A percentile compares a stretch with the other conserved stretches of the same genome.
Evolutionary conservation across 2,888 invertebrate species (phyloP).

Genomic region (Eupithecia insigniata): DNA sequence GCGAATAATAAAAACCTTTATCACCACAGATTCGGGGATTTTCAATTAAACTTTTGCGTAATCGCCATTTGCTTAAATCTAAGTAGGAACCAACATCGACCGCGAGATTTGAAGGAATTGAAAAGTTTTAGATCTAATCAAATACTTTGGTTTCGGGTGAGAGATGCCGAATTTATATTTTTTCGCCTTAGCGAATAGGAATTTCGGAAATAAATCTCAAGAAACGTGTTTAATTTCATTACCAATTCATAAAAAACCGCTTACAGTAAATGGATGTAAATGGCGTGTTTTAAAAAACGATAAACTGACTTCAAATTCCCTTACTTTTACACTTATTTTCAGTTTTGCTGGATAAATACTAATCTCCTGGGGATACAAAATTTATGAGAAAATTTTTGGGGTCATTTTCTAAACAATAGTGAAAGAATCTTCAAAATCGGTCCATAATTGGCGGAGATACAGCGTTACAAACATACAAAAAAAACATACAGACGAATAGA

Average conservation of each 20-base stretch:
- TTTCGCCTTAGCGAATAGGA: slow-evolving; percentile 12
- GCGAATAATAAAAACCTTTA: slow-evolving; percentile 65
- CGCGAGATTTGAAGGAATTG: slow-evolving; percentile 55
- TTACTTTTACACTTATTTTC: too few species aligned
- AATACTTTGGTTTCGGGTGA: slow-evolving; percentile 52
- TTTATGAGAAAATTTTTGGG: too few species aligned
- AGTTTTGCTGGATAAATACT: too few species aligned
- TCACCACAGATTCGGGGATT: slow-evolving; percentile 63
- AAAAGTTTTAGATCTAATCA: slow-evolving; percentile 62
- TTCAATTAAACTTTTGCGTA: slow-evolving; percentile 69
- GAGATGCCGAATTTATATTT: slow-evolving; percentile 46
- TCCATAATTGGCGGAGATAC: too few species aligned
- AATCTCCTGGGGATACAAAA: too few species aligned
- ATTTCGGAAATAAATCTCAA: neutral
- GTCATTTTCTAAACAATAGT: too few species aligned
- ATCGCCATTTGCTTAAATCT: slow-evolving; percentile 61
- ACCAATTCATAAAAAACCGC: slow-evolving; percentile 9
- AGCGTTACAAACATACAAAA: too few species aligned
- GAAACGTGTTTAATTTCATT: neutral
- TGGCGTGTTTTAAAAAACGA: too few species aligned
- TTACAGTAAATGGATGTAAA: neutral
- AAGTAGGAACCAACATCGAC: slow-evolving; percentile 44
- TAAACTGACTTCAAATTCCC: too few species aligned
- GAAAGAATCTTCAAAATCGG: too few species aligned
- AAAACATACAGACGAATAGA: too few species aligned